These are phyloP conservation scores for Tachysurus vachellii DNA, from an alignment of 2,113 vertebrate species.

Conservation along the genomic window DNA sequence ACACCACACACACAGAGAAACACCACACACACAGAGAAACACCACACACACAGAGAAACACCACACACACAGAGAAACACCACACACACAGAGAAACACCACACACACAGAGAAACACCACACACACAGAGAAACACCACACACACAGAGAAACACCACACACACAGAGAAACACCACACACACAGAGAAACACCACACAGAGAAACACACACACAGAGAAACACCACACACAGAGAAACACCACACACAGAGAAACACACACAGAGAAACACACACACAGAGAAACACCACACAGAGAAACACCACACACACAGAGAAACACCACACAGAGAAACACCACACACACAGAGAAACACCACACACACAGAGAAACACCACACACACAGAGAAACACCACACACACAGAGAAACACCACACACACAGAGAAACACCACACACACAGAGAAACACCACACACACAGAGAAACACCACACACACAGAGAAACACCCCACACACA, in stretches of 20 bases:
- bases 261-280: neutral
- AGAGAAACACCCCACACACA: no score
- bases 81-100: neutral
- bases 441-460: neutral
- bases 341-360: no score
- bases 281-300: neutral
- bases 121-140: neutral
- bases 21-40: no score
- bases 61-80: no score
- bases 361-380: neutral
- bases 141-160: neutral
- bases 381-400: neutral
- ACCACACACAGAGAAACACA: neutral
- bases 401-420: neutral
- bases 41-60: neutral
- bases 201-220: neutral
- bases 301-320: neutral
- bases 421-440: neutral
- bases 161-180: neutral
- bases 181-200: no score
- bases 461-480: no score
- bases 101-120: constrained; percentile 1
- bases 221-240: neutral
- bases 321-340: neutral
- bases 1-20: neutral